Percentiles rank a stretch among this genome's conserved stretches.
phyloP scores from a whole-genome alignment of 2,113 vertebrate genomes.

The Nycticryphes semicollaris region DNA sequence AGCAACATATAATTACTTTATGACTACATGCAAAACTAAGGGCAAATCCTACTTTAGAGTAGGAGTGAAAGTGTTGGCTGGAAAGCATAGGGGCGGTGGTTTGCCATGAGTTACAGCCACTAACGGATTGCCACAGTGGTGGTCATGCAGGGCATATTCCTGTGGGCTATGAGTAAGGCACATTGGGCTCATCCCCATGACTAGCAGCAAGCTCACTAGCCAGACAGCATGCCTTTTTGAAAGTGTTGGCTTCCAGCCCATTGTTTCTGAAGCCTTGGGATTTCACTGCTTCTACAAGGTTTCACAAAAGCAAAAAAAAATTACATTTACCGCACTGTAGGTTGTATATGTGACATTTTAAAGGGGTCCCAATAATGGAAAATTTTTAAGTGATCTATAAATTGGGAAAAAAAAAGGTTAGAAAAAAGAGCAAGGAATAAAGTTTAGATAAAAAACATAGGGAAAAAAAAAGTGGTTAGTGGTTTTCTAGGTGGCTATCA shows the following conservation, averaged over 20 bases:
- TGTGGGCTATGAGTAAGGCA: background rate
- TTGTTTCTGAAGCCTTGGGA: background rate
- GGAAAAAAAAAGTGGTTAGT: background rate
- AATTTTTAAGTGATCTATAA: background rate
- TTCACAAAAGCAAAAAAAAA: background rate
- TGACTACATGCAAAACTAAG: background rate
- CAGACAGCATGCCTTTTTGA: background rate
- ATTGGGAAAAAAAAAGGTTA: background rate
- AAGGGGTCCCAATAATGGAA: background rate
- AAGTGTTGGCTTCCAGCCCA: background rate
- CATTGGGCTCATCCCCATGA: background rate
- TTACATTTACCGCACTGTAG: background rate
- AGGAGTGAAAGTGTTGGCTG: background rate
- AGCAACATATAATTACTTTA: background rate
- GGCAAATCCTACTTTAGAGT: background rate
- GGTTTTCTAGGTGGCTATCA: background rate
- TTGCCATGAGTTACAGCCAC: background rate
- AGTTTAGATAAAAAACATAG: background rate
- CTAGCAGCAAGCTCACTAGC: background rate
- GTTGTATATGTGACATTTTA: background rate
- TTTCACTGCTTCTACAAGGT: background rate
- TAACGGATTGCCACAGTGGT: background rate
- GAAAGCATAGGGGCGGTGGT: background rate
- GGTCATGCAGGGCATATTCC: background rate
- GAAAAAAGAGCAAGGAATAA: no score